phyloP scores from a whole-genome alignment of 2,113 vertebrate genomes.

The Cairina moschata region DNA sequence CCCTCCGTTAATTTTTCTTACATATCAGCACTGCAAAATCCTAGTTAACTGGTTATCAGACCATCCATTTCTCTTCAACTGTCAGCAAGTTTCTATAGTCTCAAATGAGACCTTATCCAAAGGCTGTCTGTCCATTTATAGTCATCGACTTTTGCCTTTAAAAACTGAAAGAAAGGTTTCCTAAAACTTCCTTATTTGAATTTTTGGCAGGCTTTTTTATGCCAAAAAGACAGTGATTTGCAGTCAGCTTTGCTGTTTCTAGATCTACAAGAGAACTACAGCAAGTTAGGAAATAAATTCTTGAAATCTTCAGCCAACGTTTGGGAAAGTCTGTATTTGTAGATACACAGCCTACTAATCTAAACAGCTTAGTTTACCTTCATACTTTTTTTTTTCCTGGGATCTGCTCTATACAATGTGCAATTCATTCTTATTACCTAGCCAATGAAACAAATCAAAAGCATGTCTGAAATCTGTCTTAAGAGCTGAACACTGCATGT shows the following conservation, averaged over 20 bases:
- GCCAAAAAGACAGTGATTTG: not conserved
- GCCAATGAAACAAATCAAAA: not conserved
- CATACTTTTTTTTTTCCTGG: not conserved
- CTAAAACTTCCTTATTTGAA: not conserved
- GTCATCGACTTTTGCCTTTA: not conserved
- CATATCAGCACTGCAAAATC: not conserved
- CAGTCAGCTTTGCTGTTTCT: not conserved
- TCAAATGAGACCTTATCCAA: not conserved
- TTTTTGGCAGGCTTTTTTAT: not conserved
- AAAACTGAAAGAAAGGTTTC: not conserved
- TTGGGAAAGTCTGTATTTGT: not conserved
- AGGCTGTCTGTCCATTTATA: not conserved
- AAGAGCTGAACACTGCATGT: not conserved
- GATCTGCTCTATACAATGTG: not conserved
- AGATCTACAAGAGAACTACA: not conserved
- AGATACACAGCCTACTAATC: not conserved
- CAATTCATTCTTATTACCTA: not conserved
- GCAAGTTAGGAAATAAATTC: not conserved
- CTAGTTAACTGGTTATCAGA: not conserved
- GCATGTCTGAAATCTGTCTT: rapidly evolving
- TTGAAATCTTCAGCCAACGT: not conserved
- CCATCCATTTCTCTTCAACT: not conserved
- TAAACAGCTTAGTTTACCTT: not conserved
- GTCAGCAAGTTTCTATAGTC: not conserved
- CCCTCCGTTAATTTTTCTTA: not conserved